Evolutionary conservation across 2,888 invertebrate species (phyloP), one percentile per base, ranked within the genome.

Genomic region (Drosophila peninsularis): DNA sequence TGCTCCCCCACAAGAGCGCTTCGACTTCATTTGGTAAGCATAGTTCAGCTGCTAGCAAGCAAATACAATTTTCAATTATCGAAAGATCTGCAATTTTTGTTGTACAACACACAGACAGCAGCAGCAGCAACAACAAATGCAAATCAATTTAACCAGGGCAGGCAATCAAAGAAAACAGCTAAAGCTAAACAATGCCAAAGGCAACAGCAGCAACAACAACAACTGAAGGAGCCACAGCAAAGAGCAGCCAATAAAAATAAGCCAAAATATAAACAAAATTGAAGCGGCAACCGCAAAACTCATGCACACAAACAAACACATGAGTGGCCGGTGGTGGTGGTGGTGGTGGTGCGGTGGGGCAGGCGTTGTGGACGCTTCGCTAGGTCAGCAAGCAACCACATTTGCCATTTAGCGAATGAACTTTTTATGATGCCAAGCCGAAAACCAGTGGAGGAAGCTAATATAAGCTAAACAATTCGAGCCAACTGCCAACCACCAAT

Each of bases 231-330:
- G 70, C 62, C 62, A 62, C 58, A 74, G 65, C 62, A 68, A 58
- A 78, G 69, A 82, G 65, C 62, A 61, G 73, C 72, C 72, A 80
- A 82, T 82, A 80, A 82, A 80, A 80, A 82, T 78, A 80, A 80
- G 78, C 80, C 78, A 80, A 80, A 82, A 82, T 78, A 80, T 80
- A 82, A 82, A 80, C 82, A 80, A 82, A 81, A 81, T 80, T 82
- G 75, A 66, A 66, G 68, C 62, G 62, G 72, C 42, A 78, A 81
- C 78, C 81, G 62, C 82, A 80, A 61, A 61, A 68, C 62, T 61
- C 52, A 49, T 53, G 57, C 63, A 63, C 49, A 42, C 58, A 58
- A 9, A 30, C 39, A 36, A 54, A 65, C 30, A 57, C 53, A 39
- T 62, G 72, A 13, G 61, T 41, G 62, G 39, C 30, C 21, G 49